Evolutionary conservation across 53 echinoderm and acorn worm genomes (phyloP), one percentile per base, ranked within the genome.

Genomic region (Paracentrotus lividus): DNA sequence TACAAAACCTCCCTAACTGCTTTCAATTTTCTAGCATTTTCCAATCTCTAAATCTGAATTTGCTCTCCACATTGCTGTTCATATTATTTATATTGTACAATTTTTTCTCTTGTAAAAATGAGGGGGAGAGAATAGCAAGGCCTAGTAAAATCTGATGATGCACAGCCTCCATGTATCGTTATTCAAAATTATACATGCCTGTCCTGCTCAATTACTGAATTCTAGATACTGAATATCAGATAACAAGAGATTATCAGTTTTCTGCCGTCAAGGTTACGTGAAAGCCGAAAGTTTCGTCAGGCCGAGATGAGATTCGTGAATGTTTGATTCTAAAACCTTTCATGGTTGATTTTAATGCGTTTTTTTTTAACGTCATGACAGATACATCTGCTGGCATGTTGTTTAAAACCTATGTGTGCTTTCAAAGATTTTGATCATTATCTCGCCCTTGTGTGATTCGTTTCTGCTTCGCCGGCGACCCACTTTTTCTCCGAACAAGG

Each of bases 341-440:
- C 40, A 40, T 72, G 7, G 21, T 72, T 72, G 6, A 21, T 72
- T 18, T 20, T 72, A 40, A n/a, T n/a, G n/a, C 20, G 9, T n/a
- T 72, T 15, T 15, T 69, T 69, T 36, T 40, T 20, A 20, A 36
- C 36, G 40, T 72, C 38, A 72, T 0, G 40, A 45, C 81, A 26
- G n/a, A 47, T 47, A 44, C 81, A 81, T 44, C 44, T 45, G 81
- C 45, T 67, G 29, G 29, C 31, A 45, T 32, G 36, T 32, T 20
- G 42, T 5, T 18, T 5, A 42, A 32, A 32, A 76, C 42, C 42
- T 42, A 38, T 76, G 42, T 47, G 8, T 45, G 2, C 20, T 9
- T 12, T 16, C 81, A 1, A 76, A n/a, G 81, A 81, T 47, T 67
- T 81, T 81, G 81, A 81, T 81, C 47, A 23, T 26, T 81, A 81